A percentile compares a stretch with the other conserved stretches of the same genome.
phyloP scores from a whole-genome alignment of 2,113 vertebrate genomes.

The Paradoxurus hermaphroditus region DNA sequence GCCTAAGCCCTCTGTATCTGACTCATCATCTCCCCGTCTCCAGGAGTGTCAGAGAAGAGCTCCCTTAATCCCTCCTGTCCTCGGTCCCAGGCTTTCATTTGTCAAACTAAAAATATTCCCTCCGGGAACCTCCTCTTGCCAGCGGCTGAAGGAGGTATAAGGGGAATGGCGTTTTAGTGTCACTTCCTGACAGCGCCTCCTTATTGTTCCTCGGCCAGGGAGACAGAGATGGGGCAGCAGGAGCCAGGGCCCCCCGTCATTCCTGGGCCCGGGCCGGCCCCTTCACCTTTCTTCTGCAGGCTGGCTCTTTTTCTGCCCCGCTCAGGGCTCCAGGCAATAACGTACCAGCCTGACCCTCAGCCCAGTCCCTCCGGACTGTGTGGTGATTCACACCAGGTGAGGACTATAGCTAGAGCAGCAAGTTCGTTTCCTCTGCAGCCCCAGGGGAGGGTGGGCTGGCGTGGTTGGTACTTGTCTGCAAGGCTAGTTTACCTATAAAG shows the following conservation, averaged over 20 bases:
- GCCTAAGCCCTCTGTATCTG: slow-evolving; percentile 76
- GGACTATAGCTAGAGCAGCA: background rate
- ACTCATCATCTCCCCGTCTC: slow-evolving; percentile 78
- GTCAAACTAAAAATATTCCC: slow-evolving; percentile 78
- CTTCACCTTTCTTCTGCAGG: slow-evolving; percentile 52
- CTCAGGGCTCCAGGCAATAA: background rate
- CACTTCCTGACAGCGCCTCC: slow-evolving; percentile 73
- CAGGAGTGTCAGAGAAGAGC: slow-evolving; percentile 72
- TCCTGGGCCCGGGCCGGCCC: slow-evolving; percentile 27
- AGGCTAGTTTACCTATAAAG: slow-evolving; percentile 32
- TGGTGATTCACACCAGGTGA: slow-evolving; percentile 49
- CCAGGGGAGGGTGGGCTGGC: slow-evolving; percentile 59
- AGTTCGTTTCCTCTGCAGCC: slow-evolving; percentile 61
- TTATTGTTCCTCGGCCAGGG: slow-evolving; percentile 36
- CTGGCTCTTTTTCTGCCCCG: background rate
- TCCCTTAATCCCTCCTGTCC: slow-evolving; percentile 74
- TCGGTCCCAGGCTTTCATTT: slow-evolving; percentile 74
- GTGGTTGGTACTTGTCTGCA: slow-evolving; percentile 50
- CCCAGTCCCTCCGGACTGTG: background rate
- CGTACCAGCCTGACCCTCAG: slow-evolving; percentile 17
- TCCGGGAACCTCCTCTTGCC: slow-evolving; percentile 78
- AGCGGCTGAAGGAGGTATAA: slow-evolving; percentile 58
- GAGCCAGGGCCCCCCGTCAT: slow-evolving; percentile 57
- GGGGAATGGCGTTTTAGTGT: slow-evolving; percentile 65
- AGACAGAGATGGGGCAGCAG: background rate